Evolutionary conservation across 2,888 invertebrate species (phyloP), one percentile per base, ranked within the genome.

Genomic region (Eumacrocentrus americanus): DNA sequence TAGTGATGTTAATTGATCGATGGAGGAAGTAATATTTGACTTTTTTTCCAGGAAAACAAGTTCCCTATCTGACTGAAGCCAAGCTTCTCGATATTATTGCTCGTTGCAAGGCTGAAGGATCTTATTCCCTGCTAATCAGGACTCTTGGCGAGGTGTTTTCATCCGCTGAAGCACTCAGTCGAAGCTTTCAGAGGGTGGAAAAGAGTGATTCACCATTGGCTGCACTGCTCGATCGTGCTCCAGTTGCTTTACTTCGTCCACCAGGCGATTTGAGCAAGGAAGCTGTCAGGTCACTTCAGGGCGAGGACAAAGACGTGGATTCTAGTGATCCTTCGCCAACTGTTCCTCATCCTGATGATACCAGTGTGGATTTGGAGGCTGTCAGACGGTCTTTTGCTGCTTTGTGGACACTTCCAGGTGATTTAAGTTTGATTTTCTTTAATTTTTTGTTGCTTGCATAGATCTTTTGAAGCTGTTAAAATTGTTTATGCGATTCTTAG

Each of bases 231-330:
- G 82, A 84, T 44, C 83, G 84, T 71, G 83, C 85, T 9, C 82
- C 83, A n/a, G 82, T 71, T 18, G 73, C 71, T 23, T 66, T 79
- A 55, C 61, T 79, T 58, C 79, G 79, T 58, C 83, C 85, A 65
- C 79, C 87, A 1, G 82, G 82, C 42, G 83, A 83, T 65, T 75
- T 87, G 61, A 88, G 87, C 70, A 91, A 91, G 75, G 91, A 91
- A 80, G 88, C 89, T 65, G 84, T 89, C n/a, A 82, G 90, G 54
- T 85, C 88, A 5, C 81, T 90, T 60, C 90, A 91, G 77, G 89
- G 88, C 53, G 94, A 95, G 66, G 95, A 95, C 71, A 95, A 95
- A 81, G 95, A 95, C 75, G 89, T 91, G 71, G 94, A 95, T 73
- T 88, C 91, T 71, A 85, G 88, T 61, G 87, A 75, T 65, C 75